A percentile compares a stretch with the other conserved stretches of the same genome.
Evolutionary conservation across 1,140 invertebrate species (phyloP).

Genomic region (Pararge aegeria): DNA sequence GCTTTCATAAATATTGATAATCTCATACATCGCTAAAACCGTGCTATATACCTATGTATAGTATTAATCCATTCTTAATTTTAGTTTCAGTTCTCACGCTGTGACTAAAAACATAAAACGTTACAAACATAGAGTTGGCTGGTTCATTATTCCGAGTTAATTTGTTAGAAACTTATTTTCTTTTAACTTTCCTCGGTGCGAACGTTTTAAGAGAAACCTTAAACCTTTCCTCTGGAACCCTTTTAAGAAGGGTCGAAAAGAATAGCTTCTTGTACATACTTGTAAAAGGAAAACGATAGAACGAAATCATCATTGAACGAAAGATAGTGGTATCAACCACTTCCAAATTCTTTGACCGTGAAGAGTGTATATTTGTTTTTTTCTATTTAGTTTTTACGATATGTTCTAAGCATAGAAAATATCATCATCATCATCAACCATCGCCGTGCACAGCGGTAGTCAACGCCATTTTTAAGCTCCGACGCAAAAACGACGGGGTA

Average conservation of each 20-base stretch:
- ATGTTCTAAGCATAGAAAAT: no score
- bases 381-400: neutral
- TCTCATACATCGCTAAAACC: no score
- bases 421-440: no score
- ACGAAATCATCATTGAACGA: conserved; percentile 5
- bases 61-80: no score
- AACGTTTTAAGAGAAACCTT: conserved; percentile 5
- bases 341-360: neutral
- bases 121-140: neutral
- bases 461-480: no score
- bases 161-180: neutral
- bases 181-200: neutral
- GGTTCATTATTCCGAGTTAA: neutral
- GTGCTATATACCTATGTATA: no score
- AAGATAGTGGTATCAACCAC: neutral
- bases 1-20: no score
- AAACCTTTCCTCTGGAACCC: conserved; percentile 1
- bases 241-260: conserved; percentile 4
- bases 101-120: no score
- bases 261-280: neutral
- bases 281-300: conserved; percentile 5
- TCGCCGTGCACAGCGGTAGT: no score
- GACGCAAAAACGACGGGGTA: no score
- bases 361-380: neutral
- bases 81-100: no score